Evolutionary conservation across 1,140 invertebrate species (phyloP), one percentile per base, ranked within the genome.

Genomic region (Zaprionus taronus): DNA sequence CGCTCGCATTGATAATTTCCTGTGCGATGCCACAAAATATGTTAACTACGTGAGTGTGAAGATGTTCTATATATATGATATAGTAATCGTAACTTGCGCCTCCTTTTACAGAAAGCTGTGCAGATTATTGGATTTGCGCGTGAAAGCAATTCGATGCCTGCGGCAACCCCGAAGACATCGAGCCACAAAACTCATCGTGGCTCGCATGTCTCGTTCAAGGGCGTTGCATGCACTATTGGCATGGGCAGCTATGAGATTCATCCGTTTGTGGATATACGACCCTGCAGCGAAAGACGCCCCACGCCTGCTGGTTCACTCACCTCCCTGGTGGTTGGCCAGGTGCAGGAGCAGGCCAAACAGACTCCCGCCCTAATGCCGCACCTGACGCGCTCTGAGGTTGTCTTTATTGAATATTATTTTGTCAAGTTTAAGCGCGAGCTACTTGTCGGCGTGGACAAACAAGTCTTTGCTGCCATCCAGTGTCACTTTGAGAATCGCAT

Each of bases 391-490:
- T 80, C 80, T 44, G 80, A 91, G 47, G 65, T 92, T 20, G 79
- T 92, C 5, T 92, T 91, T 38, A 90, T 92, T 6, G 91, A 92
- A 44, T 91, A 92, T 56, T 83, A 90, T 58, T 51, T 91, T 58
- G 86, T 92, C 15, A 92, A 92, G 72, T 92, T 92, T 24, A 92
- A 92, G 60, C 82, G 91, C 5, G 91, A 90, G 4, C 12, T 92
- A 22, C 65, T 92, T 34, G 80, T 91, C 2, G 91, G 90, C 9
- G 51, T 92, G 20, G 91, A 87, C 17, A 89, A 84, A 31, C 58
- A 77, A 26, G 91, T 92, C 9, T 92, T 92, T 71, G 73, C 81
- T 0, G 91, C 91, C 41, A 91, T 92, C 20, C 74, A 91, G 55
- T 92, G 81, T 36, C 83, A 92, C 41, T 92, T 90, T 31, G 84